Conservation (phyloP, 1,140 invertebrate species). For the Caenorhabditis elegans region DNA sequence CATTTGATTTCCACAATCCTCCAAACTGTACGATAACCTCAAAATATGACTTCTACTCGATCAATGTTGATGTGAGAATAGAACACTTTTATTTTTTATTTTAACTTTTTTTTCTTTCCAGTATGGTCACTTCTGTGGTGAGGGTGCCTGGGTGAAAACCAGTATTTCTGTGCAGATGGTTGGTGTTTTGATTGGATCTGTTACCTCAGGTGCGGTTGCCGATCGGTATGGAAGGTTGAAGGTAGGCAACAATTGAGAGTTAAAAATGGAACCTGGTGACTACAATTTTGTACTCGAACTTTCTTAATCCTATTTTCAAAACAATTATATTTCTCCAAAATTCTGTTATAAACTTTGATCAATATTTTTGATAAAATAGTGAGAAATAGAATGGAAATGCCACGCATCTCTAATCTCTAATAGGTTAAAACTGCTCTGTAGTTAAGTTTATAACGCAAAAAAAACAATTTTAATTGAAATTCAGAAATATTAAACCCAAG, state of each 20-base stretch:
- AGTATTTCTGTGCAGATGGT: conserved; percentile 42
- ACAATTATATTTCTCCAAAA: too few relatives aligned
- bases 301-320: too few relatives aligned
- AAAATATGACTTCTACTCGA: conserved; percentile 27
- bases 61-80: conserved; percentile 33
- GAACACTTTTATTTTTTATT: not conserved
- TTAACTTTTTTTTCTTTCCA: not conserved
- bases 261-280: too few relatives aligned
- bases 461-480: not conserved
- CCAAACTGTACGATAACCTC: not conserved
- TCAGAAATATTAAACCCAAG: not conserved
- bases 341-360: too few relatives aligned
- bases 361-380: too few relatives aligned
- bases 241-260: not conserved
- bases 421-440: too few relatives aligned
- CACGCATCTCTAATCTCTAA: too few relatives aligned
- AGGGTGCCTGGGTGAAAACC: conserved; percentile 19
- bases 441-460: not conserved
- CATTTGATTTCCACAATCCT: not conserved
- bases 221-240: conserved; percentile 27
- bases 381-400: too few relatives aligned
- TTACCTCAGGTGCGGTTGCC: not conserved
- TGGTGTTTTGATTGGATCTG: conserved; percentile 31
- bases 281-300: too few relatives aligned
- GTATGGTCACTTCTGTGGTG: conserved; percentile 31